phyloP scores from a whole-genome alignment of 2,888 invertebrate genomes.

The Campopleginae sp. region DNA sequence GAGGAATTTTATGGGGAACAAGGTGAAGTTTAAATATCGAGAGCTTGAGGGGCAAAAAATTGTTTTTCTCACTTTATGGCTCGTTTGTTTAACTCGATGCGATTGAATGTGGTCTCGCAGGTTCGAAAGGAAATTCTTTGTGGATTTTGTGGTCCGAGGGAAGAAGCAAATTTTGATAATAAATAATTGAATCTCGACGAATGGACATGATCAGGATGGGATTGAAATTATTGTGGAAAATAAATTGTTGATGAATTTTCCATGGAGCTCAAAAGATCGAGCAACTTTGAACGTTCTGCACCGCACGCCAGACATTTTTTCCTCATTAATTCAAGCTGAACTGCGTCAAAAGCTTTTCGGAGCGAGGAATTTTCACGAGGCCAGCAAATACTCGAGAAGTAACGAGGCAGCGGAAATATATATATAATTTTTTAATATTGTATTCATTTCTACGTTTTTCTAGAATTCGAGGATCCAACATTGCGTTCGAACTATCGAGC shows the following conservation, averaged over 20 bases:
- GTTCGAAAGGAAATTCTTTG: not conserved
- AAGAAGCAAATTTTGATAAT: no score
- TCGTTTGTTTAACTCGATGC: not conserved
- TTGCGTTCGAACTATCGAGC: not conserved
- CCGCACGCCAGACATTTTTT: not conserved
- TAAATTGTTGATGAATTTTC: not conserved
- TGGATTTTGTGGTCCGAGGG: not conserved
- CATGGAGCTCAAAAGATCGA: not conserved
- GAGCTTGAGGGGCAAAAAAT: not conserved
- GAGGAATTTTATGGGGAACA: constrained; percentile 33
- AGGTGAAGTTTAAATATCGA: not conserved
- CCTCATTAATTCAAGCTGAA: not conserved
- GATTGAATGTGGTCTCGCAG: not conserved
- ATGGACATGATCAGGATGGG: not conserved
- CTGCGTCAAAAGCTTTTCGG: not conserved
- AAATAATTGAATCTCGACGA: not conserved
- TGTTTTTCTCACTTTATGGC: not conserved
- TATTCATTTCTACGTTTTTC: not conserved
- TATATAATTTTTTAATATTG: not conserved
- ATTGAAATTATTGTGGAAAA: not conserved
- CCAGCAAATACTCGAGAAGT: not conserved
- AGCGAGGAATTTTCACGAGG: not conserved
- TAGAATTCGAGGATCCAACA: not conserved
- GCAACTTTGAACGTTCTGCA: not conserved
- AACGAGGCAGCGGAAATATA: not conserved